Conservation (phyloP, 2,113 vertebrate species). For the Pica pica region DNA sequence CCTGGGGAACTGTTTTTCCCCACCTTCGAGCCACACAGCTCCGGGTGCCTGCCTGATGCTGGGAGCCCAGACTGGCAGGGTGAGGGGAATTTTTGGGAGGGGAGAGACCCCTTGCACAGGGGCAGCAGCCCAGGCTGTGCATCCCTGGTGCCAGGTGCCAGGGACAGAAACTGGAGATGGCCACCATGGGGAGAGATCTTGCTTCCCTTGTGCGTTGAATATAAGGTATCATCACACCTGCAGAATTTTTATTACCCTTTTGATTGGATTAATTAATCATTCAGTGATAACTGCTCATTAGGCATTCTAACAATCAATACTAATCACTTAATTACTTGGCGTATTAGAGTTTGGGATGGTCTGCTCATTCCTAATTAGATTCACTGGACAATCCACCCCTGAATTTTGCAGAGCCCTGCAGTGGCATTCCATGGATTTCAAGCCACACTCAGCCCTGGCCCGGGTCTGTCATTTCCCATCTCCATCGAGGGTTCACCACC, state of each 20-base stretch:
- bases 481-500: rapidly evolving
- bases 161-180: background rate
- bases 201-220: rapidly evolving
- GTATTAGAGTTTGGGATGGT: background rate
- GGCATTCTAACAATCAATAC: constrained; percentile 59
- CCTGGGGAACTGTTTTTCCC: background rate
- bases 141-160: too few relatives aligned
- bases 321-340: constrained; percentile 66
- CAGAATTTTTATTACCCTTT: constrained; percentile 14
- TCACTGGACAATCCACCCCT: background rate
- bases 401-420: background rate
- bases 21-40: background rate
- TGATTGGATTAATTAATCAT: constrained; percentile 64
- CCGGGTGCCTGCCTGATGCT: background rate
- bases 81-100: background rate
- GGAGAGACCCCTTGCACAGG: background rate
- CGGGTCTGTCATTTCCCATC: rapidly evolving
- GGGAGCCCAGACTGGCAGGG: background rate
- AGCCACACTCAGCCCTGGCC: background rate
- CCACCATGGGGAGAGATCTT: rapidly evolving
- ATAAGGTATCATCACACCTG: constrained; percentile 7
- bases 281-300: constrained; percentile 56
- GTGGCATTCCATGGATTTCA: background rate
- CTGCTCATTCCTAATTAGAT: constrained; percentile 53
- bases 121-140: background rate